These are phyloP conservation scores for Prenolepis imparis DNA, from an alignment of 2,888 invertebrate species.

Conservation along the genomic window DNA sequence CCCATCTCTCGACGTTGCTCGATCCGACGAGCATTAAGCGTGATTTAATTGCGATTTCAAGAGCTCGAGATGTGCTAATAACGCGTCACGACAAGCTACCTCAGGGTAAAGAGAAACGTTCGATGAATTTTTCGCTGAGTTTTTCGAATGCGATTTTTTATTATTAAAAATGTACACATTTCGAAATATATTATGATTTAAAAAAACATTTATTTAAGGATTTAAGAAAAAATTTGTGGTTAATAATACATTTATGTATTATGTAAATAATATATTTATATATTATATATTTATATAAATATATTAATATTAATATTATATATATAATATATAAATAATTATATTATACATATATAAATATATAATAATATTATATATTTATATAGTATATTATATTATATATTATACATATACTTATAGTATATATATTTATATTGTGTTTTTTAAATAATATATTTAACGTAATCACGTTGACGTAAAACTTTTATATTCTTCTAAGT, in stretches of 20 bases:
- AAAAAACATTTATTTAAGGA: too few relatives aligned
- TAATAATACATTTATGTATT: too few relatives aligned
- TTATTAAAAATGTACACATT: background rate
- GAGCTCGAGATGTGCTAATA: conserved; percentile 17
- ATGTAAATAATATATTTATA: too few relatives aligned
- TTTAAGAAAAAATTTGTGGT: too few relatives aligned
- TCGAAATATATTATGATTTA: background rate
- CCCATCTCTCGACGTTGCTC: background rate
- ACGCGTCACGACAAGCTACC: background rate
- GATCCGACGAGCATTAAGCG: background rate
- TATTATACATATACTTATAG: too few relatives aligned
- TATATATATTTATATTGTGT: too few relatives aligned
- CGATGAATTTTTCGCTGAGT: background rate
- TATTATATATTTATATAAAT: too few relatives aligned
- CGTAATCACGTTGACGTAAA: background rate
- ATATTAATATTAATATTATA: too few relatives aligned
- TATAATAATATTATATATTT: too few relatives aligned
- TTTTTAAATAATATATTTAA: background rate
- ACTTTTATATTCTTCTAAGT: background rate
- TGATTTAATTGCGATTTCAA: conserved; percentile 37
- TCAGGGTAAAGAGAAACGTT: background rate
- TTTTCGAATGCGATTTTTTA: background rate
- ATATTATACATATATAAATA: too few relatives aligned
- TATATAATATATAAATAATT: too few relatives aligned
- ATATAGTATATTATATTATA: too few relatives aligned